Evolutionary conservation across 1,140 invertebrate genomes (phyloP).

Genomic region (Drosophila pectinifera): DNA sequence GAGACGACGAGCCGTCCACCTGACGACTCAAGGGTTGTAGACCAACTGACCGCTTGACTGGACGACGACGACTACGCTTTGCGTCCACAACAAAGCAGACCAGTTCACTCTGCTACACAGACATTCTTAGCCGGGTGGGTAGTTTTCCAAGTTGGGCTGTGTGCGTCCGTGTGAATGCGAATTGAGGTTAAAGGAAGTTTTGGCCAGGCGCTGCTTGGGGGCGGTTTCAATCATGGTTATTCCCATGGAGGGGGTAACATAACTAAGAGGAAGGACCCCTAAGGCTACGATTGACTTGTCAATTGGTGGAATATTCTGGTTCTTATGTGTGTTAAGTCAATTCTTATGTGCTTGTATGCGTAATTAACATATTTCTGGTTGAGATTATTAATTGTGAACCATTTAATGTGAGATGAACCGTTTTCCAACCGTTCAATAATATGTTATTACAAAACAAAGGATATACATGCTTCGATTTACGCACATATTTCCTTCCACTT

Average conservation of each 20-base stretch:
- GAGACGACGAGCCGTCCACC: slow-evolving; percentile 38
- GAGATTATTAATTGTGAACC: not conserved
- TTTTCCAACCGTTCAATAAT: not conserved
- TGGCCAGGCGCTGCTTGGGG: slow-evolving; percentile 37
- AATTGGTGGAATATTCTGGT: too few relatives aligned
- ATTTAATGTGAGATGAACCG: not conserved
- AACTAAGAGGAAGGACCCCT: not conserved
- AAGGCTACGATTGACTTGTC: not conserved
- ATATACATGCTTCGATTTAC: slow-evolving; percentile 15
- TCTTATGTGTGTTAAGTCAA: too few relatives aligned
- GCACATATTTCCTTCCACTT: slow-evolving; percentile 8
- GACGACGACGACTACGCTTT: slow-evolving; percentile 30
- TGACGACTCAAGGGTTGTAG: slow-evolving; percentile 70
- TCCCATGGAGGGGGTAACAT: slow-evolving; percentile 15
- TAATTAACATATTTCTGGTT: not conserved
- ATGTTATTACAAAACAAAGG: slow-evolving; percentile 1
- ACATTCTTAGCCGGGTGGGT: slow-evolving; percentile 61
- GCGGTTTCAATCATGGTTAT: slow-evolving; percentile 56
- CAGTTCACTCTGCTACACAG: slow-evolving; percentile 25
- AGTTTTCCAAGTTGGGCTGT: slow-evolving; percentile 55
- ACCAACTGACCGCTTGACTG: slow-evolving; percentile 74
- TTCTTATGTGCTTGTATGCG: not conserved
- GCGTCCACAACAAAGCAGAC: slow-evolving; percentile 70
- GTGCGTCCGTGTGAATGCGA: slow-evolving; percentile 54
- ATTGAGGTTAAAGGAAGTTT: slow-evolving; percentile 85